A percentile compares a stretch with the other conserved stretches of the same genome.
These are phyloP conservation scores for Arnoldichthys spilopterus DNA, from an alignment of 2,797 vertebrate genomes.

Conservation along the genomic window DNA sequence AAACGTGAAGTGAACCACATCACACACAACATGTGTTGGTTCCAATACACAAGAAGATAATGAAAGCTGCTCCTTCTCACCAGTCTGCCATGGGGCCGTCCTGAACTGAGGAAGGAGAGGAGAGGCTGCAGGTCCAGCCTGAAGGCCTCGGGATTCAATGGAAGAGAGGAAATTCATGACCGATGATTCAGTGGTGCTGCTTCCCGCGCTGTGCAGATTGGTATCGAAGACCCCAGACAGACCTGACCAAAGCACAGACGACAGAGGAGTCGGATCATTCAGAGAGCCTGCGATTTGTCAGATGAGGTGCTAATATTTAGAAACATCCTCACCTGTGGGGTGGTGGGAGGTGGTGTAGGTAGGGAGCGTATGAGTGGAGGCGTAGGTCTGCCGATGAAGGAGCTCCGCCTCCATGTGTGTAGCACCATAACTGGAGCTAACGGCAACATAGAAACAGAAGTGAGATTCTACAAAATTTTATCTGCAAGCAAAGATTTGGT, in stretches of 20 bases:
- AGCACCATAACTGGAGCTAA: conserved; percentile 92
- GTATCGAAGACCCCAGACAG: conserved; percentile 87
- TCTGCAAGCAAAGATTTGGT: too few relatives aligned
- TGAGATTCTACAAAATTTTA: too few relatives aligned
- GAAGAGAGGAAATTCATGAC: conserved; percentile 96
- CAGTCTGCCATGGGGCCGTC: conserved; percentile 92
- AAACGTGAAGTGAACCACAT: not conserved
- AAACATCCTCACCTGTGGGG: conserved; percentile 81
- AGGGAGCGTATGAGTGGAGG: conserved; percentile 89
- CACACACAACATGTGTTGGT: not conserved
- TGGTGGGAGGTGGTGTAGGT: conserved; percentile 89
- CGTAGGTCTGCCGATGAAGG: conserved; percentile 90
- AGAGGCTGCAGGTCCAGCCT: conserved; percentile 92
- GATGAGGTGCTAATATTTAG: too few relatives aligned
- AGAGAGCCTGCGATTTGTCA: not conserved
- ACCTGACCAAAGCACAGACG: conserved; percentile 63
- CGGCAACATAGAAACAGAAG: conserved; percentile 53
- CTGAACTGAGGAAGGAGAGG: conserved; percentile 93
- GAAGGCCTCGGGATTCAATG: conserved; percentile 91
- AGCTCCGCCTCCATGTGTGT: conserved; percentile 91
- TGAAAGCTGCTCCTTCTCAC: conserved; percentile 63
- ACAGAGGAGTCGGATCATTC: not conserved
- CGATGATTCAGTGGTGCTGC: conserved; percentile 92
- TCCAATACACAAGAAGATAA: not conserved
- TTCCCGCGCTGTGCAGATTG: conserved; percentile 81